A percentile compares a stretch with the other conserved stretches of the same genome.
These are phyloP conservation scores for Spicauda simplicius DNA, from an alignment of 2,888 invertebrate genomes.

Conservation along the genomic window DNA sequence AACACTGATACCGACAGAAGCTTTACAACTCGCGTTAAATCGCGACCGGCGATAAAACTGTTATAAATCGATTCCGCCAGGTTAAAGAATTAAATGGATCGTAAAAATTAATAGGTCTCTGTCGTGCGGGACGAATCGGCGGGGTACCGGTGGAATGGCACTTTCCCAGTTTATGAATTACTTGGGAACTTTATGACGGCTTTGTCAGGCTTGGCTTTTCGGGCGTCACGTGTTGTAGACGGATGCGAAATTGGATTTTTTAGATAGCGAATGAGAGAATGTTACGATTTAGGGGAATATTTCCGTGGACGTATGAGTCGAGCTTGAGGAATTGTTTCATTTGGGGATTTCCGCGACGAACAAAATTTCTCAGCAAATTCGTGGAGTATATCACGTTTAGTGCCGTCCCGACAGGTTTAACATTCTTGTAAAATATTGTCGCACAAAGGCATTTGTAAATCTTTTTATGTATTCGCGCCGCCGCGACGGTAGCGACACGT, in stretches of 20 bases:
- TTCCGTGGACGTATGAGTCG: constrained; percentile 43
- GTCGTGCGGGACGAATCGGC: constrained; percentile 61
- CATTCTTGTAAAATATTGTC: constrained; percentile 22
- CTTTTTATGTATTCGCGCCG: constrained; percentile 45
- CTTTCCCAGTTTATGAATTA: constrained; percentile 76
- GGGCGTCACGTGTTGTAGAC: constrained; percentile 78
- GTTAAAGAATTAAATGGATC: constrained; percentile 81
- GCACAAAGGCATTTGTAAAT: constrained; percentile 39
- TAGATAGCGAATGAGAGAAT: constrained; percentile 59
- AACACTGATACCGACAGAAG: constrained; percentile 62
- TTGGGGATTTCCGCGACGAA: constrained; percentile 25
- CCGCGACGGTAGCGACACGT: constrained; percentile 52
- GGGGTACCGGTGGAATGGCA: constrained; percentile 60
- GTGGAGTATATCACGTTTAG: constrained; percentile 21
- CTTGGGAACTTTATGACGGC: constrained; percentile 76
- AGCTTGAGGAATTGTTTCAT: constrained; percentile 44
- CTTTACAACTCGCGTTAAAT: constrained; percentile 72
- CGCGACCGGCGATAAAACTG: constrained; percentile 69
- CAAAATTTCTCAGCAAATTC: constrained; percentile 7
- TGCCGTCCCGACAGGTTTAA: constrained; percentile 20
- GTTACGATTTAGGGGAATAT: constrained; percentile 53
- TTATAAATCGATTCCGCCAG: constrained; percentile 81
- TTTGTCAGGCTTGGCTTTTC: constrained; percentile 68
- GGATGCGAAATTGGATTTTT: constrained; percentile 81
- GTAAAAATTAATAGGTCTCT: constrained; percentile 81